Percentiles rank a stretch among this genome's conserved stretches.
phyloP scores from a whole-genome alignment of 2,888 invertebrate species.

The Pseudoips prasinana region DNA sequence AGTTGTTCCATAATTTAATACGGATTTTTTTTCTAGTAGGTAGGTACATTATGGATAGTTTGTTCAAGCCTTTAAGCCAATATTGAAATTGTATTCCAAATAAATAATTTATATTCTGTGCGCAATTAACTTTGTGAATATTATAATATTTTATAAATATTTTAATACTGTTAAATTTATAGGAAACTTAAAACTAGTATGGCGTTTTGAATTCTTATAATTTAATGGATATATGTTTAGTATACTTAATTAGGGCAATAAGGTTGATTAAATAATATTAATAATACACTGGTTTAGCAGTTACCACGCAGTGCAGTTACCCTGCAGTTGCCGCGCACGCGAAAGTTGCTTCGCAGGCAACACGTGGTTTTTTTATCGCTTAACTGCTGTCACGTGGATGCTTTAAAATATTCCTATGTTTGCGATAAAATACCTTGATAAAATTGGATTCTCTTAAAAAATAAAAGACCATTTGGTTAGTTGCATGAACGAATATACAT shows the following conservation, averaged over 20 bases:
- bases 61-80: no score
- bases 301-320: conserved; percentile 7
- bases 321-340: conserved; percentile 2
- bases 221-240: background rate
- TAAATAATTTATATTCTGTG: conserved; percentile 31
- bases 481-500: no score
- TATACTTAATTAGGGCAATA: background rate
- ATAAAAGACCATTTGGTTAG: no score
- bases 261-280: background rate
- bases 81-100: background rate
- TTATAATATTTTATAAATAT: conserved; percentile 5
- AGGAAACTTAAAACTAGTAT: conserved; percentile 22
- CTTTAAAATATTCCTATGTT: no score
- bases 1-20: no score
- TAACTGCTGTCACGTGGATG: no score
- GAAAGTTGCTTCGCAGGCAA: no score
- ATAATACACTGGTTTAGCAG: background rate
- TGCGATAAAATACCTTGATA: no score
- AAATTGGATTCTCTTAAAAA: no score
- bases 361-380: no score
- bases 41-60: no score
- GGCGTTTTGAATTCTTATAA: conserved; percentile 5
- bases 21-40: no score
- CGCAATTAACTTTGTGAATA: conserved; percentile 40
- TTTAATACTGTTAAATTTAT: conserved; percentile 25